Percentiles rank a stretch among this genome's conserved stretches.
These are phyloP conservation scores for Dromas ardeola DNA, from an alignment of 2,113 vertebrate genomes.

Conservation along the genomic window DNA sequence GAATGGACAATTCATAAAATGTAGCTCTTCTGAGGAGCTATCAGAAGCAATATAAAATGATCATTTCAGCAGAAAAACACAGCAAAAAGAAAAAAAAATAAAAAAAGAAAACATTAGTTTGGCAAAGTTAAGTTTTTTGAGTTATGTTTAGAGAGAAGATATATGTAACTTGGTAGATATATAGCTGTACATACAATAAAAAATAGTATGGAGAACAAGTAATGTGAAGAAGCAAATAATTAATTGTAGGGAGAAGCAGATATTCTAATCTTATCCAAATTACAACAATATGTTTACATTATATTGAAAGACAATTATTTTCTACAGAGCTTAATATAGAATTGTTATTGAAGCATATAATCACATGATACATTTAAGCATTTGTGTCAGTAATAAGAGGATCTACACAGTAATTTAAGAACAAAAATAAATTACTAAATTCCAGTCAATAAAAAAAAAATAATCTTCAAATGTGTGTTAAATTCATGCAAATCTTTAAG, in stretches of 20 bases:
- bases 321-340: background rate
- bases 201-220: background rate
- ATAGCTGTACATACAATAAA: background rate
- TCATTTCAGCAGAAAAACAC: background rate
- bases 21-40: background rate
- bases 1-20: background rate
- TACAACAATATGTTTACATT: background rate
- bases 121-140: background rate
- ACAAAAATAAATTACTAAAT: background rate
- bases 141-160: background rate
- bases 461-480: background rate
- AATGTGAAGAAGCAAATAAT: background rate
- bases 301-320: background rate
- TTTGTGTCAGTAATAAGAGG: background rate
- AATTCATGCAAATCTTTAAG: background rate
- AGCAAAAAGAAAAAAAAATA: background rate
- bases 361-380: background rate
- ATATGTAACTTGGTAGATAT: background rate
- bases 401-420: background rate
- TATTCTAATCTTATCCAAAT: background rate
- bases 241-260: background rate
- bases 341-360: background rate
- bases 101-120: background rate
- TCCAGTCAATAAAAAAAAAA: background rate
- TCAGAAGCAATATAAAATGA: background rate